Evolutionary conservation across 1,140 invertebrate species (phyloP), one percentile per base, ranked within the genome.

Genomic region (Drosophila insularis): DNA sequence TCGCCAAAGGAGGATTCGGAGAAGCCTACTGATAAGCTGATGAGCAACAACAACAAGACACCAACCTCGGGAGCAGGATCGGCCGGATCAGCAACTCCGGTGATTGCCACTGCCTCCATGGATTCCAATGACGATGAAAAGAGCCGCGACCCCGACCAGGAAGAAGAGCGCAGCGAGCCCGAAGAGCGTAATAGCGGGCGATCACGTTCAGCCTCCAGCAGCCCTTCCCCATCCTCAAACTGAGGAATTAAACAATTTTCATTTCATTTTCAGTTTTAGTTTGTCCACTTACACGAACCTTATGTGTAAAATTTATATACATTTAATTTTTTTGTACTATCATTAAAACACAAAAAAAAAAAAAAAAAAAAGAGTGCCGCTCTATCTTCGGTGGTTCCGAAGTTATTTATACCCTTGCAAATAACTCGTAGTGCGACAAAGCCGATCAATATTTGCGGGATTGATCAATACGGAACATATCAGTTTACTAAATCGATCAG

Each of bases 1-100:
- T 91, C 90, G 31, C 90, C 90, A 6, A 91, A 91, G 71, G 90
- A 91, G n/a, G 90, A 91, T 27, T 27, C 81, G 14, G 54, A 81
- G 21, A 23, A 50, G 8, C 2, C 73, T 23, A 71, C 65, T 40
- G 39, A 63, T 10, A 35, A 39, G 21, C 40, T 14, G 8, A 79
- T 10, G 58, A 86, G 23, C 77, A 90, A 46, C 78, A 71, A 50
- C 14, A 74, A 39, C 21, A 90, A 90, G 54, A 62, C 71, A 21
- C 14, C 56, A 32, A 11, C 43, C 17, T 50, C 43, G 17, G 43
- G 43, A 21, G 27, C 31, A 68, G 54, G 46, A 70, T 23, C 56
- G 7, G 31, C 54, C 32, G 63, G 17, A 37, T 50, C 23, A 55
- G 63, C 39, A 21, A 50, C 43, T 50, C 43, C 43, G 50, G 46